A percentile compares a stretch with the other conserved stretches of the same genome.
phyloP scores from a whole-genome alignment of 2,888 invertebrate genomes.

The Ennomos fuscantarius region DNA sequence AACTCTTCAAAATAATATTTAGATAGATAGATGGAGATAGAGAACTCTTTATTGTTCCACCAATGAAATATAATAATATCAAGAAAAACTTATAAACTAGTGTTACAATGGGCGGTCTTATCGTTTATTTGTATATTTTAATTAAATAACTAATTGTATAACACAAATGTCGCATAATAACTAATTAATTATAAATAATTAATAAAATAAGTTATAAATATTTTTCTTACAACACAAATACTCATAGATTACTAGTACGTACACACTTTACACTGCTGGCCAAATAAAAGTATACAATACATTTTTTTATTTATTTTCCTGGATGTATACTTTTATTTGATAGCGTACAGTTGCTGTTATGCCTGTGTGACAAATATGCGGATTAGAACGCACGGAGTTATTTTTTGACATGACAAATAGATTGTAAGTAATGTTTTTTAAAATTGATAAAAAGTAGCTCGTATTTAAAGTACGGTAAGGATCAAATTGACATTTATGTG shows the following conservation, averaged over 20 bases:
- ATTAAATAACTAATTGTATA: conserved; percentile 26
- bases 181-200: conserved; percentile 31
- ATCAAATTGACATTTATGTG: conserved; percentile 22
- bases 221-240: conserved; percentile 49
- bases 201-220: conserved; percentile 42
- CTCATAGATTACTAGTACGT: conserved; percentile 28
- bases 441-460: conserved; percentile 14
- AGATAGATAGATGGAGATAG: too few species aligned
- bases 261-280: conserved; percentile 33
- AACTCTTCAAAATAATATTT: too few species aligned
- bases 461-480: conserved; percentile 11
- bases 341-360: conserved; percentile 13
- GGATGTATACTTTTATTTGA: conserved; percentile 19
- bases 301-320: conserved; percentile 8
- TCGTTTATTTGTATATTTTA: too few species aligned
- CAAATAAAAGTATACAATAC: conserved; percentile 29
- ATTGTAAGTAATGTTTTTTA: conserved; percentile 36
- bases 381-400: conserved; percentile 42
- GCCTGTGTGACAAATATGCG: conserved; percentile 33
- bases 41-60: too few species aligned
- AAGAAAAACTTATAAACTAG: too few species aligned
- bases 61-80: too few species aligned
- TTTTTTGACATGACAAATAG: conserved; percentile 44
- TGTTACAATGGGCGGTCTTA: too few species aligned
- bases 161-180: conserved; percentile 16